Base-by-base conservation (phyloP, 2,113 vertebrate species). In the Camelus dromedarius region DNA sequence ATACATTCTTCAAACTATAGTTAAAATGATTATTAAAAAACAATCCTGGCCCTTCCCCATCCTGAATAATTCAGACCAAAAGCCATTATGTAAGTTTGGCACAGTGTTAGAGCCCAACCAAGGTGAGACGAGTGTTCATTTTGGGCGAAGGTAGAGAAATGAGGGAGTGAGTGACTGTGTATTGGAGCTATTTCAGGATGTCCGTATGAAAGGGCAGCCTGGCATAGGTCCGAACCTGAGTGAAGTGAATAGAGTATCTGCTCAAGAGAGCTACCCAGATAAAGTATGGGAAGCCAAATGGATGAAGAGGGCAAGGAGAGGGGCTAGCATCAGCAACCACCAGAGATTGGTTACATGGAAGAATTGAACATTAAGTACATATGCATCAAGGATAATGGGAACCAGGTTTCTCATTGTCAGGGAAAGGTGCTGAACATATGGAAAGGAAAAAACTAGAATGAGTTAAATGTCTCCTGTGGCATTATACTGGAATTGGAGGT, bases 31-130 rank as follows among this genome's bases (percentile, higher is more conserved):
- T 60, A 79, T 72, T 70, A 32, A 73, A 93, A 87, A 64, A 72
- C 42, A 91, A 66, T 67, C 46, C n/a, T 88, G 32, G 16, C 3
- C 60, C 9, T 94, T 60, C 0, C 30, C 52, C 26, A 79, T 85
- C 48, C n/a, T 69, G 35, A 96, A 48, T 87, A 79, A 79, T 35
- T 58, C 50, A 91, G 8, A 93, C 16, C 18, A 93, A 88, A 92
- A 88, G 9, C 19, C 38, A 82, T 42, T 62, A 67, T 28, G 10
- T 83, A 19, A 13, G 5, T 30, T 24, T 16, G 30, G 72, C 76
- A 24, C 32, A 80, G 35, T 30, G 58, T 89, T 73, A 69, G 15
- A 81, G 54, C 16, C 50, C 52, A 89, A 42, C 2, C 73, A 56
- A 56, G 22, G 48, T 30, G 48, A 67, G 42, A 6, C 69, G 20